A percentile compares a stretch with the other conserved stretches of the same genome.
phyloP scores from a whole-genome alignment of 2,113 vertebrate species.

The Burhinus bistriatus region DNA sequence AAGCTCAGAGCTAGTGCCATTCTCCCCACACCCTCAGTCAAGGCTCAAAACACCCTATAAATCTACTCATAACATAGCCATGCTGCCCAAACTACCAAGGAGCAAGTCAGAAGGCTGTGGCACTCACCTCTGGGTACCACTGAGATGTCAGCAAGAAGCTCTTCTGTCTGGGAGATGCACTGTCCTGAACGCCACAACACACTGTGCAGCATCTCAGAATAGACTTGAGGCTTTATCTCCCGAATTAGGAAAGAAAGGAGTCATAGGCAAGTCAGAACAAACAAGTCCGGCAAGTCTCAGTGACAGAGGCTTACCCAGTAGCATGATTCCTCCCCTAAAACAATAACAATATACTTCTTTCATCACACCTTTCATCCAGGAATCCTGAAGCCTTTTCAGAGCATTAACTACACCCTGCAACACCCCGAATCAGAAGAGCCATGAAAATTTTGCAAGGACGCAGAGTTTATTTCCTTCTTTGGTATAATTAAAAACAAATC shows the following conservation, averaged over 20 bases:
- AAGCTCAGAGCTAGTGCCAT: background rate
- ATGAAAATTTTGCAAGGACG: slow-evolving; percentile 41
- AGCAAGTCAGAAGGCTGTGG: background rate
- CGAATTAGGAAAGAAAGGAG: slow-evolving; percentile 64
- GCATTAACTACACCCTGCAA: slow-evolving; percentile 66
- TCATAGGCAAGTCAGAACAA: slow-evolving; percentile 67
- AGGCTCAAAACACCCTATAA: background rate
- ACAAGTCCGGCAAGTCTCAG: slow-evolving; percentile 68
- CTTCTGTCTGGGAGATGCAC: background rate
- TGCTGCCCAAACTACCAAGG: background rate
- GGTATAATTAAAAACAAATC: slow-evolving; percentile 14
- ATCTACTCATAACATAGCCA: rapidly evolving
- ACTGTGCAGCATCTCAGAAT: slow-evolving; percentile 41
- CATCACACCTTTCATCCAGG: slow-evolving; percentile 67
- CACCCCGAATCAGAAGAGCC: slow-evolving; percentile 52
- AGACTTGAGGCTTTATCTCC: slow-evolving; percentile 65
- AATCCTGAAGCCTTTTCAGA: slow-evolving; percentile 58
- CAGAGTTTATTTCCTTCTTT: slow-evolving; percentile 44
- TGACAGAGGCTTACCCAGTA: slow-evolving; percentile 65
- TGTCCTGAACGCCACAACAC: background rate
- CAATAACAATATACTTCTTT: slow-evolving; percentile 66
- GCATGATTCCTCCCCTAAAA: slow-evolving; percentile 68
- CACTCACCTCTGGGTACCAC: slow-evolving; percentile 32
- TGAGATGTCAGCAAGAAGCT: background rate
- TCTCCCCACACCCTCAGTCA: rapidly evolving